These are phyloP conservation scores for Apamea monoglypha DNA, from an alignment of 2,888 invertebrate genomes.

Conservation along the genomic window DNA sequence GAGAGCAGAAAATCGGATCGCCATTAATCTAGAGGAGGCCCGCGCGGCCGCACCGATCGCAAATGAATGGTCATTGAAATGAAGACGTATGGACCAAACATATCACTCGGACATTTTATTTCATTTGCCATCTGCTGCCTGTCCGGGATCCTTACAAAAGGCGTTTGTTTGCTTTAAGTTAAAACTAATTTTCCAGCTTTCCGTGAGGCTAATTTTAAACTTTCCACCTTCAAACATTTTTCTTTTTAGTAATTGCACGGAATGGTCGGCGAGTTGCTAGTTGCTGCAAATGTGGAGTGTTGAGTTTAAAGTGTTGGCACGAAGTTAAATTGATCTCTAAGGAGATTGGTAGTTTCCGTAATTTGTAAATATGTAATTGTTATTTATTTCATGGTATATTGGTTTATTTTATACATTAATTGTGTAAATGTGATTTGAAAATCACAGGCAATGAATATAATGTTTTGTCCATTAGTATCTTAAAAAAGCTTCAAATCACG, in stretches of 20 bases:
- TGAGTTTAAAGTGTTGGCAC: constrained; percentile 38
- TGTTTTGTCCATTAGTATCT: too few species aligned
- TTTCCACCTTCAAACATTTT: constrained; percentile 71
- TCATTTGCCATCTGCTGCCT: constrained; percentile 75
- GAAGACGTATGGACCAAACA: constrained; percentile 84
- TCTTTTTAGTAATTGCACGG: constrained; percentile 78
- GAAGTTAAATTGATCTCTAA: constrained; percentile 37
- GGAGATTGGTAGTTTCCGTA: constrained; percentile 30
- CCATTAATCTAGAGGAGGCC: constrained; percentile 80
- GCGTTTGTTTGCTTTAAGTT: constrained; percentile 76
- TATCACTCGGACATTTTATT: constrained; percentile 83
- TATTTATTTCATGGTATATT: constrained; percentile 6
- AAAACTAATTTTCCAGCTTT: constrained; percentile 69
- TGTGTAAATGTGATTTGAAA: too few species aligned
- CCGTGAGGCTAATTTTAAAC: constrained; percentile 75
- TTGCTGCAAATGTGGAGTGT: constrained; percentile 62
- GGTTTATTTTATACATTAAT: background rate
- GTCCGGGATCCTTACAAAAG: constrained; percentile 69
- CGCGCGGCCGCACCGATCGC: constrained; percentile 77
- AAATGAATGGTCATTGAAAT: constrained; percentile 86
- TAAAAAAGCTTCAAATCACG: too few species aligned
- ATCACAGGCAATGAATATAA: too few species aligned
- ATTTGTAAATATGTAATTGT: constrained; percentile 32
- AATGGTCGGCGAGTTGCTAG: constrained; percentile 68
- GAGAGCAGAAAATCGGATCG: constrained; percentile 78